Conservation (phyloP, 35 echinoderm and acorn worm genomes). For the Amphiura filiformis region DNA sequence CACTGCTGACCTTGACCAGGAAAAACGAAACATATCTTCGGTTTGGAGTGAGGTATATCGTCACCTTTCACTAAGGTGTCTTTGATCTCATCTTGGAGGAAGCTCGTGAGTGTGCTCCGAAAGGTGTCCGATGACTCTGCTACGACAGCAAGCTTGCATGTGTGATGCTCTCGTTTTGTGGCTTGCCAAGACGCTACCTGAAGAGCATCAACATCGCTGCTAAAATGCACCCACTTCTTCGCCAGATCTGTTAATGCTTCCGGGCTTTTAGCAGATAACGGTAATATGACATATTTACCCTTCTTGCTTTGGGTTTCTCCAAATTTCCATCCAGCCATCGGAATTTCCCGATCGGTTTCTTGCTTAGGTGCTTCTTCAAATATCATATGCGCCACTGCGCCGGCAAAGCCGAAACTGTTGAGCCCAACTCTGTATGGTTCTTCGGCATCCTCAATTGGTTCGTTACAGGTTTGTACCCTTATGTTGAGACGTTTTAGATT, state of each 20-base stretch:
- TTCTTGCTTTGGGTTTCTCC: slow-evolving; percentile 35
- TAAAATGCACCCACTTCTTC: slow-evolving; percentile 57
- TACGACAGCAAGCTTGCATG: slow-evolving; percentile 64
- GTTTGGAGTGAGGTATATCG: slow-evolving; percentile 33
- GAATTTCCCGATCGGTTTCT: background rate
- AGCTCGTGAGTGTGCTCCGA: slow-evolving; percentile 45
- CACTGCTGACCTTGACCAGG: slow-evolving; percentile 97
- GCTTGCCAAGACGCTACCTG: slow-evolving; percentile 71
- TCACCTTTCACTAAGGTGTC: slow-evolving; percentile 20
- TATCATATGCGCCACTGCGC: slow-evolving; percentile 84
- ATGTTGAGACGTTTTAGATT: slow-evolving; percentile 64
- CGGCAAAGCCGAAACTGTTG: slow-evolving; percentile 92
- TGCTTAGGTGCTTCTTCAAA: slow-evolving; percentile 79
- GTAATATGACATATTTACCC: slow-evolving; percentile 62
- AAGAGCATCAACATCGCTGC: slow-evolving; percentile 69
- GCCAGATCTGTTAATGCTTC: slow-evolving; percentile 64
- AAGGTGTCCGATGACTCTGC: slow-evolving; percentile 65
- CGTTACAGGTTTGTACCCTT: slow-evolving; percentile 10
- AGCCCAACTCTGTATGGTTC: slow-evolving; percentile 66
- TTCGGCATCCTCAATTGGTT: slow-evolving; percentile 24
- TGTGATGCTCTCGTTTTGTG: slow-evolving; percentile 64
- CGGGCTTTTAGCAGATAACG: slow-evolving; percentile 76
- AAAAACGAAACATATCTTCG: slow-evolving; percentile 90
- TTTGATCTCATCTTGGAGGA: slow-evolving; percentile 27
- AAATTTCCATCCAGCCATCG: slow-evolving; percentile 64